These are phyloP conservation scores for Ommatoiulus sabulosus DNA, from an alignment of 2,888 invertebrate genomes.

Conservation along the genomic window DNA sequence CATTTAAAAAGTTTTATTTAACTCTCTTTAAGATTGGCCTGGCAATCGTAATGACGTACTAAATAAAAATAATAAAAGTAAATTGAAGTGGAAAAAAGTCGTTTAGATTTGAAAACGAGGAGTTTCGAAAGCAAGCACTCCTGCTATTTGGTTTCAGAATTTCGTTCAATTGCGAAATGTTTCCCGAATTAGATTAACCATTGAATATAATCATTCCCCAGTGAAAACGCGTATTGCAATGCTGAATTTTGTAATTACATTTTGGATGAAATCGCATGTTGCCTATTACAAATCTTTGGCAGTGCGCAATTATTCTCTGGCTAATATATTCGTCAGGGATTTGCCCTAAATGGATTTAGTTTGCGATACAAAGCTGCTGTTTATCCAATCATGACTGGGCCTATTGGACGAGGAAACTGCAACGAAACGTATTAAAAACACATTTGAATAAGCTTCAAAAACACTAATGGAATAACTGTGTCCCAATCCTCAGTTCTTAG, in stretches of 20 bases:
- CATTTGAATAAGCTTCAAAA: conserved; percentile 30
- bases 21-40: too few species aligned
- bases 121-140: neutral
- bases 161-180: neutral
- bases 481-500: neutral
- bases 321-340: conserved; percentile 41
- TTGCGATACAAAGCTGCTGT: conserved; percentile 30
- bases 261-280: neutral
- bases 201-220: neutral
- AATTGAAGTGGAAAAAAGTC: too few species aligned
- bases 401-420: neutral
- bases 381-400: neutral
- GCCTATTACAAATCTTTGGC: neutral
- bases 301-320: neutral
- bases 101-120: too few species aligned
- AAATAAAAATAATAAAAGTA: too few species aligned
- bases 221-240: neutral
- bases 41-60: too few species aligned
- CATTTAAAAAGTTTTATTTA: too few species aligned
- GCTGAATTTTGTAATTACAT: conserved; percentile 20
- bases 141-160: neutral
- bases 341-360: conserved; percentile 22
- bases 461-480: conserved; percentile 37
- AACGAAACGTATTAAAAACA: conserved; percentile 37
- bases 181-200: conserved; percentile 5